Conservation (phyloP, 2,113 vertebrate species). For the Cephalopterus ornatus region DNA sequence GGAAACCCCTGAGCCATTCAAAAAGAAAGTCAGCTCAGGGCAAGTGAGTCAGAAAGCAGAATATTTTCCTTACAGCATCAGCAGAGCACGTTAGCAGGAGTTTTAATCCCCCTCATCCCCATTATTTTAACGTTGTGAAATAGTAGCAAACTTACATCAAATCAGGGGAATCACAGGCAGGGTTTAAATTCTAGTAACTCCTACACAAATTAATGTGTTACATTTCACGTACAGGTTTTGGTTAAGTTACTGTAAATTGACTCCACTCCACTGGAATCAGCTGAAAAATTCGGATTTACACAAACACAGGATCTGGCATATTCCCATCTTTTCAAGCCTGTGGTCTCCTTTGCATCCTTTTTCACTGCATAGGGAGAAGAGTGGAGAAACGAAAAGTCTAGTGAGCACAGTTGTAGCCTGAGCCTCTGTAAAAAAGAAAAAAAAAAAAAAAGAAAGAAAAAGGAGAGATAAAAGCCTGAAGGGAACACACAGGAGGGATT, state of each 20-base stretch:
- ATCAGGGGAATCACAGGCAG: background rate
- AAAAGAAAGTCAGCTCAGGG: slow-evolving; percentile 37
- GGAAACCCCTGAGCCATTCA: slow-evolving; percentile 59
- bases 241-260: background rate
- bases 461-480: background rate
- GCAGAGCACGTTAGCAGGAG: background rate
- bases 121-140: background rate
- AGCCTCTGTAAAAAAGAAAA: background rate
- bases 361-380: background rate
- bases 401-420: background rate
- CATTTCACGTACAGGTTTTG: no score
- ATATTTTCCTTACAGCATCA: slow-evolving; percentile 51
- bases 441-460: no score
- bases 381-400: background rate
- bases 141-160: background rate
- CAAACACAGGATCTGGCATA: background rate
- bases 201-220: background rate
- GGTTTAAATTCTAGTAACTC: background rate
- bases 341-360: background rate
- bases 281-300: background rate
- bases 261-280: background rate
- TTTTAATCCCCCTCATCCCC: background rate
- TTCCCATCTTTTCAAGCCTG: background rate
- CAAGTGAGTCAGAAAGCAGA: slow-evolving; percentile 59
- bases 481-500: background rate